Conservation (phyloP, 2,797 vertebrate genomes). For the Rhinophrynus dorsalis region DNA sequence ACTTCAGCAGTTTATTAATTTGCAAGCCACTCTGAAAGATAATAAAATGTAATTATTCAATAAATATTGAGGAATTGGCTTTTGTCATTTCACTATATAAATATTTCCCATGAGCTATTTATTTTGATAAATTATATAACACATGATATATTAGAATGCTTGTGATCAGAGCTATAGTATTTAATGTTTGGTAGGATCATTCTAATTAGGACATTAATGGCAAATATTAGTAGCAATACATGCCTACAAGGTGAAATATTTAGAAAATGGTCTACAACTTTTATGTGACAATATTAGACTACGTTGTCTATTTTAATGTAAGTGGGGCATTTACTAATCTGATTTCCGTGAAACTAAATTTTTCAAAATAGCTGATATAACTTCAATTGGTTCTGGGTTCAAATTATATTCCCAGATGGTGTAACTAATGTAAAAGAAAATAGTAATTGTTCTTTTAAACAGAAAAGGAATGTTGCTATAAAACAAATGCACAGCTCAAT, state of each 20-base stretch:
- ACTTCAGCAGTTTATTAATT: conserved; percentile 63
- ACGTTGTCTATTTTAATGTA: no score
- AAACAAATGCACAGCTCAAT: no score
- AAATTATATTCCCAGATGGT: no score
- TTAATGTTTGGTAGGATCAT: conserved; percentile 50
- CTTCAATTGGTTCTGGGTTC: no score
- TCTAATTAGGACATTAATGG: conserved; percentile 56
- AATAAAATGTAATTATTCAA: conserved; percentile 64
- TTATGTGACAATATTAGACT: conserved; percentile 31
- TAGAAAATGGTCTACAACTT: conserved; percentile 40
- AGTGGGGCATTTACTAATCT: background rate
- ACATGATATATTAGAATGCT: conserved; percentile 49
- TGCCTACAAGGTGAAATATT: conserved; percentile 36
- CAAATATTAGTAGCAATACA: conserved; percentile 48
- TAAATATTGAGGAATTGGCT: conserved; percentile 58
- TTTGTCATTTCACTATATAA: conserved; percentile 59
- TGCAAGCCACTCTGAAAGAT: conserved; percentile 57
- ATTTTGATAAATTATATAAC: conserved; percentile 53
- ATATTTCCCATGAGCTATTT: conserved; percentile 52
- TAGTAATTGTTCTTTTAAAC: no score
- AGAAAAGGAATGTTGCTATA: no score
- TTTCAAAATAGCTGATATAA: no score
- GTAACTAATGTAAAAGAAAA: no score
- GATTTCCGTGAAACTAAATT: no score
- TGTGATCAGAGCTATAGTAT: conserved; percentile 29